A percentile compares a stretch with the other conserved stretches of the same genome.
Conservation (phyloP, 2,888 invertebrate genomes). For the Mythimna impura region DNA sequence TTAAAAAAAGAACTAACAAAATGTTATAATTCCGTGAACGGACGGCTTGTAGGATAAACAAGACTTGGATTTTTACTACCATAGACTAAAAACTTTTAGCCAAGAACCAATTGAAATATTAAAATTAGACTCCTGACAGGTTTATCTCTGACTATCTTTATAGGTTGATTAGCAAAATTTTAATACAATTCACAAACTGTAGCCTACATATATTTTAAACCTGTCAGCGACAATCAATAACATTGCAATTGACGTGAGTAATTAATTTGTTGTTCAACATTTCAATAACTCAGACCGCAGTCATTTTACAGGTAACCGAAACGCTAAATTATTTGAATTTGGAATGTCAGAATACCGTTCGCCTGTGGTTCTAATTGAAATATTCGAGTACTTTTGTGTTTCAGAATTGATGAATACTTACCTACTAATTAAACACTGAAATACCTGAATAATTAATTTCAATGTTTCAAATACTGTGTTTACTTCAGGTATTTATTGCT, state of each 20-base stretch:
- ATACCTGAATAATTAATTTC: neutral
- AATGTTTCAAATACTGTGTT: conserved; percentile 9
- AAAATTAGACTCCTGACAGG: neutral
- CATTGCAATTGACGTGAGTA: conserved; percentile 26
- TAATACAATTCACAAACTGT: conserved; percentile 11
- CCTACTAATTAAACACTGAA: conserved; percentile 11
- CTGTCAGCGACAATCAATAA: conserved; percentile 24
- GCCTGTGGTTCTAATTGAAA: conserved; percentile 26
- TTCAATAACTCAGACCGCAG: conserved; percentile 19
- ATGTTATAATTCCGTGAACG: neutral
- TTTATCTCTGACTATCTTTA: neutral
- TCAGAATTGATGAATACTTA: conserved; percentile 6
- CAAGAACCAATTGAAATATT: conserved; percentile 1
- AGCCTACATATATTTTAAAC: conserved; percentile 6
- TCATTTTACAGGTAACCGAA: conserved; percentile 14
- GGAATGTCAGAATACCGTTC: conserved; percentile 31
- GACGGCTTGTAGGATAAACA: neutral
- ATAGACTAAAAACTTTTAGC: neutral
- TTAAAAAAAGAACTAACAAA: too few relatives aligned
- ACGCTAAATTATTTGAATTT: conserved; percentile 36
- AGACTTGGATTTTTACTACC: neutral
- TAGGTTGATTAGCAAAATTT: neutral
- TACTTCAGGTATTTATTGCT: neutral
- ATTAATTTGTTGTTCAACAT: conserved; percentile 19
- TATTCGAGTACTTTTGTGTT: conserved; percentile 28